Evolutionary conservation across 2,113 vertebrate genomes (phyloP), one percentile per base, ranked within the genome.

Genomic region (Otocyon megalotis): DNA sequence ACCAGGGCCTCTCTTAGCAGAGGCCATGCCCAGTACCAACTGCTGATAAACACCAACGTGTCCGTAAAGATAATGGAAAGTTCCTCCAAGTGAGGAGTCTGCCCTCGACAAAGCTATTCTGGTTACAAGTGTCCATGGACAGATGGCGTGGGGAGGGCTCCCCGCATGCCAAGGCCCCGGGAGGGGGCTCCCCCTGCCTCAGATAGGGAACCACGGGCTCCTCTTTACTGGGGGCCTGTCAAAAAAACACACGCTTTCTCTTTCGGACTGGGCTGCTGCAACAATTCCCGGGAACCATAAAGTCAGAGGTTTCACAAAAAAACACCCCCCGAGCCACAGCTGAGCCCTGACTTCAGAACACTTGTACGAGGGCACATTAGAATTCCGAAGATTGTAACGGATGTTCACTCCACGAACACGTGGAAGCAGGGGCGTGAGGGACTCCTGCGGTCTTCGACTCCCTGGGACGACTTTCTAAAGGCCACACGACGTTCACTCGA

Each of bases 221-320:
- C 11, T 48, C 91, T 93, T 96, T 35, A 50, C 28, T 86, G 96
- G 94, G 91, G 85, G 37, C 37, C 35, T 83, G 32, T 48, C 91
- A 32, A 94, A 54, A 87, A n/a, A 85, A 93, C n/a, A 5, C 17
- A 84, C 8, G 58, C 92, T 90, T 22, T 60, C 48, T 43, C 92
- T 83, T 93, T 83, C 53, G 26, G 63, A 92, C 60, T 37, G 96
- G 90, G 0, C 0, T 20, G 77, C 22, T 65, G 0, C 69, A 97
- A 62, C 10, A 92, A 15, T 88, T 85, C 95, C 58, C 62, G n/a
- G 48, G 93, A 62, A 80, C 90, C 58, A 69, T 63, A 88, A 88
- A 79, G 63, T 28, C n/a, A 76, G 77, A 90, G 74, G 32, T 10
- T 82, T 81, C 24, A 53, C 71, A 53, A 2, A 30, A 3, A n/a